Base-by-base conservation (phyloP, 2,888 invertebrate species). In the Xestoiulus laeticollis region DNA sequence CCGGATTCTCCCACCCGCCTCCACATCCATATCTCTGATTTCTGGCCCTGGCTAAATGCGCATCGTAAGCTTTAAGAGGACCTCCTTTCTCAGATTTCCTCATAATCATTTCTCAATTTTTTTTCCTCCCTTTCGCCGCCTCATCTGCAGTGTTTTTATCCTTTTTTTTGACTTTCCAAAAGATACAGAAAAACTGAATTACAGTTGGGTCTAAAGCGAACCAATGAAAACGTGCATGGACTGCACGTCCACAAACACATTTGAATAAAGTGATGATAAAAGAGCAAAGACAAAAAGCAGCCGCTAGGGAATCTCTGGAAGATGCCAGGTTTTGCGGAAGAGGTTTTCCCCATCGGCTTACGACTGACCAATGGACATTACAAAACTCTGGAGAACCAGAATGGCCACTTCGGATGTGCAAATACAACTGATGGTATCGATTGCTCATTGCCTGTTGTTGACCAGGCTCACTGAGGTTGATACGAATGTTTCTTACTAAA, bases 361-460 rank as follows among this genome's bases (percentile, higher is more conserved):
- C 68, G 22, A 22, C 26, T 68, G 26, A 26, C 68, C 68, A 26
- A 10, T 26, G 10, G 8, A 22, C 68, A 22, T 14, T 22, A 3
- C 38, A 22, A 59, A n/a, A 59, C 59, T 6, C 22, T 59, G 30
- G 14, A 4, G 26, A 12, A 26, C 14, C 30, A 30, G 78, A 78
- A 78, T 78, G 78, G 30, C 78, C 30, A 78, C 78, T 30, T 30
- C 30, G 78, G 30, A 26, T 32, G 30, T 30, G 78, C 30, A 30
- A 78, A 78, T 32, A 78, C 78, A 32, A 16, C 78, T 16, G 68
- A 68, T 68, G 78, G 78, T 78, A 78, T 78, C 78, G 78, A 78
- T 78, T 78, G 10, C 12, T 26, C 78, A 78, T 32, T 30, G 10
- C 78, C 30, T 30, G 16, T 26, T 78, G 78, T 78, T 78, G 78